Conservation (phyloP, 2,113 vertebrate genomes). For the Toxotes jaculatrix region DNA sequence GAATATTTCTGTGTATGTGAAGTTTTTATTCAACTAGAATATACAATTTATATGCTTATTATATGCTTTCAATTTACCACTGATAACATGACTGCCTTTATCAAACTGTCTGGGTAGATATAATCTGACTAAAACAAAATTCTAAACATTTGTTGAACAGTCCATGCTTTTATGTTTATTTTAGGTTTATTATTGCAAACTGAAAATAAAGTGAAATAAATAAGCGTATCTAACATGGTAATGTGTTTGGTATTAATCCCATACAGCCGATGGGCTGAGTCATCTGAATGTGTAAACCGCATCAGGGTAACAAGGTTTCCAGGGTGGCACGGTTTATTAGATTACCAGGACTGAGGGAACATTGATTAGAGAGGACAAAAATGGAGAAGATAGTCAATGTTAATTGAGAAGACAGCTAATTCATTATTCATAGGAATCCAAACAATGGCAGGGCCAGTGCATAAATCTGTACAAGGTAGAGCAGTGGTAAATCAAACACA, state of each 20-base stretch:
- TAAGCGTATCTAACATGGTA: not conserved
- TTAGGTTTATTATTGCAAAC: not conserved
- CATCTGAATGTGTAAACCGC: slow-evolving; percentile 7
- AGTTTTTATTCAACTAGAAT: not conserved
- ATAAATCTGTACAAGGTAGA: slow-evolving; percentile 22
- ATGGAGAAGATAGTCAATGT: slow-evolving; percentile 31
- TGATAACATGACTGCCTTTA: not conserved
- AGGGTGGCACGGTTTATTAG: slow-evolving; percentile 31
- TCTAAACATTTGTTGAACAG: no score
- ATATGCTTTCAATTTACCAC: not conserved
- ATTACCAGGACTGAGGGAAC: slow-evolving; percentile 28
- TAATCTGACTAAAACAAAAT: not conserved
- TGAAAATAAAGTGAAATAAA: not conserved
- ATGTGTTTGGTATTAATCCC: not conserved
- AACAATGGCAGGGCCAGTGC: slow-evolving; percentile 23
- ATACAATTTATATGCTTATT: not conserved
- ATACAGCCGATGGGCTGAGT: not conserved
- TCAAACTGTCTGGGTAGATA: not conserved
- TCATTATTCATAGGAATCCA: slow-evolving; percentile 55
- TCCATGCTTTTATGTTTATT: not conserved
- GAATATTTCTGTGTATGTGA: not conserved
- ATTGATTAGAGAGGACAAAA: slow-evolving; percentile 47
- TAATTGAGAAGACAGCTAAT: slow-evolving; percentile 36
- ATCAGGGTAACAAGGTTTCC: slow-evolving; percentile 9
- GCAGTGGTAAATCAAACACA: not conserved